Evolutionary conservation across 2,797 vertebrate genomes (phyloP), one percentile per base, ranked within the genome.

Genomic region (Enteromius afrohamiltoni): DNA sequence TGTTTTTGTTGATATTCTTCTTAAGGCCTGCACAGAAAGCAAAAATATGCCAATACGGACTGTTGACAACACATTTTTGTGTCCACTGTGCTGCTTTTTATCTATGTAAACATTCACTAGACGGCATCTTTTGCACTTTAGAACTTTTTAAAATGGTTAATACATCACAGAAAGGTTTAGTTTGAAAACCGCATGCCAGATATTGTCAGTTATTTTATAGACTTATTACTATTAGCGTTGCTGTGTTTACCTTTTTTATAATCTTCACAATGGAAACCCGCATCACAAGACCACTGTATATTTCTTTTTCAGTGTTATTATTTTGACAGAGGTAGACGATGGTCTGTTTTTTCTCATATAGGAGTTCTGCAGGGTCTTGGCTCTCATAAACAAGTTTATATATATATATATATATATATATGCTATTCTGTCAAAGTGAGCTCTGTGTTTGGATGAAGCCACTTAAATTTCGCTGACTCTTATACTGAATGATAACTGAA

Each of bases 381-480:
- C 40, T 73, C 16, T 47, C 42, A 64, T 74, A 82, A 64, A 82
- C 80, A 64, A 37, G 69, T 74, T 74, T 74, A 74, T 64, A 81
- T 81, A 60, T 80, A 80, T 53, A n/a, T n/a, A n/a, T n/a, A n/a
- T n/a, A n/a, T 74, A 74, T 64, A 81, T 81, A 81, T 26, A 0
- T 1, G 8, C 23, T 47, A 34, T 34, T 34, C 53, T n/a, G 79
- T 71, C 37, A 40, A 49, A 34, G 68, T 1, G 19, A n/a, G 13
- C 26, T 9, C 68, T 73, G 42, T 34, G 67, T 70, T 45, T 79
- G 77, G 45, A 67, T 23, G 11, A 23, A 60, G 23, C 49, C 37
- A 80, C 51, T 70, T 23, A 67, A 11, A 16, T 62, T 29, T 62
- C 13, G 14, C 5, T 29, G 10, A 21, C 26, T 74, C 47, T 74